Conservation (phyloP, 2,888 invertebrate species). For the Tridacna gigas region DNA sequence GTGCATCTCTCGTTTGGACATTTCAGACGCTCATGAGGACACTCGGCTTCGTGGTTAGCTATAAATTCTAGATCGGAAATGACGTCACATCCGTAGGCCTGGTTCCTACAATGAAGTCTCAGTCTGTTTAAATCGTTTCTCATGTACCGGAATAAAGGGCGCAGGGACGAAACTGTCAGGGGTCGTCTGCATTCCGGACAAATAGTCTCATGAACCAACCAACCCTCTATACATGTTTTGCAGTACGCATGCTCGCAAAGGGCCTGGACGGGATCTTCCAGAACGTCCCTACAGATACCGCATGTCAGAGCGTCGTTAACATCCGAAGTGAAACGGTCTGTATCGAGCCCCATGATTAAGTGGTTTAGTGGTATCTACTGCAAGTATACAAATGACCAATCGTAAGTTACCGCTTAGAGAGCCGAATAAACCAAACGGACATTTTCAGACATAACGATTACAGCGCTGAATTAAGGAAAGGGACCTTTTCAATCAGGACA, state of each 20-base stretch:
- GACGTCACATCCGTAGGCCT: constrained; percentile 69
- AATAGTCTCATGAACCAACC: constrained; percentile 77
- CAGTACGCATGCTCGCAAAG: constrained; percentile 82
- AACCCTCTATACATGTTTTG: constrained; percentile 76
- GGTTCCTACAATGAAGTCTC: constrained; percentile 72
- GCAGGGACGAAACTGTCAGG: constrained; percentile 65
- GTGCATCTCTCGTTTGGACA: constrained; percentile 76
- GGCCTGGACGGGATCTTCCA: constrained; percentile 80
- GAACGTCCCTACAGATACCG: constrained; percentile 78
- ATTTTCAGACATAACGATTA: no score
- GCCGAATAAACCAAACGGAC: no score
- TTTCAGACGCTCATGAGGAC: constrained; percentile 63
- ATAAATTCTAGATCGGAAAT: constrained; percentile 71
- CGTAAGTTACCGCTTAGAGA: no score
- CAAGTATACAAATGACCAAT: no score
- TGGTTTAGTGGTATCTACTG: not conserved
- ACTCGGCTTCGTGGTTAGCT: constrained; percentile 70
- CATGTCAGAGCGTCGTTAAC: constrained; percentile 79
- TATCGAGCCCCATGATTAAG: constrained; percentile 75
- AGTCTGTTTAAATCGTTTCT: constrained; percentile 75
- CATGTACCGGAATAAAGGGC: constrained; percentile 77
- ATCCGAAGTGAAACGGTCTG: constrained; percentile 73
- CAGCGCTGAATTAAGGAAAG: no score
- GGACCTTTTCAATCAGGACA: no score
- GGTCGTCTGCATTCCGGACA: constrained; percentile 79